These are phyloP conservation scores for Diachasma alloeum DNA, from an alignment of 1,140 invertebrate species.

Conservation along the genomic window DNA sequence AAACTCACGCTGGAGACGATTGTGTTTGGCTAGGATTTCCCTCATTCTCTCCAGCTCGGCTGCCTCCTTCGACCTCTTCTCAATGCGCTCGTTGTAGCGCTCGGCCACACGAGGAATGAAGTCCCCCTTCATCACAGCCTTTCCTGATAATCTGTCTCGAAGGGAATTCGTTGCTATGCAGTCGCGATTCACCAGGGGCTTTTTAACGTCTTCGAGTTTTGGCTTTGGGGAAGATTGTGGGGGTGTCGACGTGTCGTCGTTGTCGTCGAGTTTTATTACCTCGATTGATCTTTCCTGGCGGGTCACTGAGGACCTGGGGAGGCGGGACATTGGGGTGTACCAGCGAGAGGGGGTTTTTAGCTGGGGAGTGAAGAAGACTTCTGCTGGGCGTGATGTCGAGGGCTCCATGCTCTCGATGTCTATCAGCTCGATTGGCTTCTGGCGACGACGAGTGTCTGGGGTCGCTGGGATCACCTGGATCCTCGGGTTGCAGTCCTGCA, in stretches of 20 bases:
- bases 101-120: slow-evolving; percentile 43
- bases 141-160: slow-evolving; percentile 48
- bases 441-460: slow-evolving; percentile 14
- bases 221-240: neutral
- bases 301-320: neutral
- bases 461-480: slow-evolving; percentile 31
- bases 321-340: neutral
- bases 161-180: slow-evolving; percentile 47
- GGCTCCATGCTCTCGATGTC: slow-evolving; percentile 42
- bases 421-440: slow-evolving; percentile 42
- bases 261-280: slow-evolving; percentile 8
- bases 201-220: neutral
- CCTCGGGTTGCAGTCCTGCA: slow-evolving; percentile 41
- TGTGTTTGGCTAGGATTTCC: slow-evolving; percentile 47
- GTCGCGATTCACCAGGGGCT: neutral
- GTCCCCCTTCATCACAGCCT: slow-evolving; percentile 45
- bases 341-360: neutral
- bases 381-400: slow-evolving; percentile 4
- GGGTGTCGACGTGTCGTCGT: neutral
- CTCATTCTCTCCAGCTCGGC: slow-evolving; percentile 49
- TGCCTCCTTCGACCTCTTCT: slow-evolving; percentile 43
- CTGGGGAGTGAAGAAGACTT: slow-evolving; percentile 10
- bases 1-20: slow-evolving; percentile 49
- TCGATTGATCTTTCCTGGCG: neutral
- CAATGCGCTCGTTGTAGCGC: slow-evolving; percentile 47